Evolutionary conservation across 2,888 invertebrate genomes (phyloP), one percentile per base, ranked within the genome.

Genomic region (Synanthedon andrenaeformis): DNA sequence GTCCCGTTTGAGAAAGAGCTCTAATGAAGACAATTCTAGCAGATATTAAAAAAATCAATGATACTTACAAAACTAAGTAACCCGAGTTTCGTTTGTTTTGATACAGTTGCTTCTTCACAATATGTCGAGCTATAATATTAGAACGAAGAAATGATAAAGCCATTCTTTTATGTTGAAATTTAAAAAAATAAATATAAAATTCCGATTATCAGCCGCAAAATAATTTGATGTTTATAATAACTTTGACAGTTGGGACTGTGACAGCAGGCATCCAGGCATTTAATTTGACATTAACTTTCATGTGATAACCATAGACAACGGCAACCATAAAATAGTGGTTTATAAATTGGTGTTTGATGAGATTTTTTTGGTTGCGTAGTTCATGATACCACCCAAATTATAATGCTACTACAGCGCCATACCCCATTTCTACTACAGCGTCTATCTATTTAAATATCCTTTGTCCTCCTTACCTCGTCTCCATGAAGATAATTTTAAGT

Each of bases 31-130:
- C 10, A 45, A 45, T 8, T 45, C 13, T 13, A 14, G 14, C 2
- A n/a, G 11, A 45, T 5, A 45, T 45, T 35, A 45, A n/a, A 45
- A 13, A 45, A 45, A 45, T 45, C 45, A 45, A 45, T 45, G 5
- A 6, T 63, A 91, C 92, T 90, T 86, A 93, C 93, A 93, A 78
- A 48, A 93, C 91, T 58, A 93, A 90, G 67, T 91, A 93, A 67
- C 93, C 92, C 66, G 89, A 83, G 66, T 89, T 86, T 57, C 89
- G 91, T 90, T 85, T 92, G 59, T 72, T 82, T 63, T 78, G 83
- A 59, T 82, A 83, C 57, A 83, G 73, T 52, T 83, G 82, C 54
- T 72, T 72, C 67, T 77, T 79, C 49, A 85, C 70, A n/a, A n/a
- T n/a, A 63, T 84, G 78, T 53, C 80, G 74, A 17, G 76, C 70